These are phyloP conservation scores for Amyelois transitella DNA, from an alignment of 1,140 invertebrate genomes.

Conservation along the genomic window DNA sequence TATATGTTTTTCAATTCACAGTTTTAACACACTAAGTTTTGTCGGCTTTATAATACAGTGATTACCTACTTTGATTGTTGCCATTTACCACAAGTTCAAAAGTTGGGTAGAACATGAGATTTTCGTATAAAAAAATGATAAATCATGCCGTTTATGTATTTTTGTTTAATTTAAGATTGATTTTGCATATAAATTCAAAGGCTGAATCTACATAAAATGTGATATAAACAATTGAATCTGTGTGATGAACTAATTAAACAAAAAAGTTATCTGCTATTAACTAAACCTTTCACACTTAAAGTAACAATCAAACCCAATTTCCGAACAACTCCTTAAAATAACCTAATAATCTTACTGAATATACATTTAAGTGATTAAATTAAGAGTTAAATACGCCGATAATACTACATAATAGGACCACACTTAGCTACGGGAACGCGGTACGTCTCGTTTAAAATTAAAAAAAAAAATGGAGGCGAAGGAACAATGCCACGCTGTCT, in stretches of 20 bases:
- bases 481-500: constrained; percentile 70
- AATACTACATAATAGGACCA: not conserved
- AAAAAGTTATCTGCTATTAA: not conserved
- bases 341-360: constrained; percentile 1
- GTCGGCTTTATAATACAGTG: too few relatives aligned
- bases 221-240: too few relatives aligned
- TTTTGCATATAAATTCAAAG: too few relatives aligned
- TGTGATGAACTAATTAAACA: not conserved
- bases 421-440: constrained; percentile 3
- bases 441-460: constrained; percentile 14
- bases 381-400: not conserved
- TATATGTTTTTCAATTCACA: too few relatives aligned
- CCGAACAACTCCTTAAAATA: not conserved
- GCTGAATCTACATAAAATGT: too few relatives aligned
- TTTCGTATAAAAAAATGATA: too few relatives aligned
- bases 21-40: too few relatives aligned
- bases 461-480: constrained; percentile 42
- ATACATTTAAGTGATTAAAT: constrained; percentile 4
- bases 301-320: not conserved
- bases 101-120: too few relatives aligned
- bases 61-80: too few relatives aligned
- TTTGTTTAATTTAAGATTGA: too few relatives aligned
- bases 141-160: too few relatives aligned
- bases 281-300: not conserved
- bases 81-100: too few relatives aligned